Conservation (phyloP, 2,113 vertebrate species). For the Ceyx melanurus region DNA sequence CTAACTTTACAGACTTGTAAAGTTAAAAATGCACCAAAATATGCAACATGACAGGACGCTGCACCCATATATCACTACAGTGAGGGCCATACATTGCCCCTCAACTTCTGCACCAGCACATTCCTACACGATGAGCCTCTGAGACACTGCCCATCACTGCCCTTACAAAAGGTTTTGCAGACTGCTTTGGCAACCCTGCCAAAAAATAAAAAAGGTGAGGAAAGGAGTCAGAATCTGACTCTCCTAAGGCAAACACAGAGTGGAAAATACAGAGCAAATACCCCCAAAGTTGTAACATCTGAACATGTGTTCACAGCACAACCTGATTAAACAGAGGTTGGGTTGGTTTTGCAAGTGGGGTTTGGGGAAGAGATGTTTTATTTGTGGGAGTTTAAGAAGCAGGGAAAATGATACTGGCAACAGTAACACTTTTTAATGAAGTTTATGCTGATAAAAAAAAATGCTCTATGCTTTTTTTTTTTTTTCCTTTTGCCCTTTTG, state of each 20-base stretch:
- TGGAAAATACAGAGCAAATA: background rate
- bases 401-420: background rate
- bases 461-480: background rate
- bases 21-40: background rate
- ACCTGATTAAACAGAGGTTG: background rate
- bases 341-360: background rate
- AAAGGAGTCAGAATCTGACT: background rate
- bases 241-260: background rate
- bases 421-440: background rate
- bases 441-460: background rate
- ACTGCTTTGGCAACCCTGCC: background rate
- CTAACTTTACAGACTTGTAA: background rate
- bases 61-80: background rate
- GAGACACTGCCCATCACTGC: background rate
- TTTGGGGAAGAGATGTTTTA: background rate
- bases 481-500: conserved; percentile 41
- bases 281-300: background rate
- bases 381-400: background rate
- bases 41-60: background rate
- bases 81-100: fast-evolving
- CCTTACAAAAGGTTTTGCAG: background rate
- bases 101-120: background rate
- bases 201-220: conserved; percentile 21
- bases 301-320: background rate
- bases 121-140: background rate